Percentiles rank a stretch among this genome's conserved stretches.
These are phyloP conservation scores for Chymomyza amoena DNA, from an alignment of 2,888 invertebrate species.

Conservation along the genomic window DNA sequence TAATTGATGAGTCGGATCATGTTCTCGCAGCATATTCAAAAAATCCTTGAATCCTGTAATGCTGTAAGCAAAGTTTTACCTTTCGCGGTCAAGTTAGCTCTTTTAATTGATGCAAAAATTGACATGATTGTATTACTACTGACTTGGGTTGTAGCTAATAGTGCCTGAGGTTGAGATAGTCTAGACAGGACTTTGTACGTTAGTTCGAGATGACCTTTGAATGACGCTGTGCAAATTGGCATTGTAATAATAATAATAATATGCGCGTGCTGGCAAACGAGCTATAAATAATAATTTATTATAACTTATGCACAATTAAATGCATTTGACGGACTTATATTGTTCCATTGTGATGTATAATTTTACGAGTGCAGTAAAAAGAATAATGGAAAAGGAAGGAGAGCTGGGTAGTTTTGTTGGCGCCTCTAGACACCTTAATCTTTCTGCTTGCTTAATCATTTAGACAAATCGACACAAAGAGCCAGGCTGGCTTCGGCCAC, in stretches of 20 bases:
- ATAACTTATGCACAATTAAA: too few species aligned
- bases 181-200: neutral
- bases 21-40: conserved; percentile 33
- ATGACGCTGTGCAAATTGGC: neutral
- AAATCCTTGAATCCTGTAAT: neutral
- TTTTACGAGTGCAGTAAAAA: too few species aligned
- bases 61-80: conserved; percentile 6
- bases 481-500: too few species aligned
- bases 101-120: conserved; percentile 11
- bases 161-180: neutral
- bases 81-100: conserved; percentile 18
- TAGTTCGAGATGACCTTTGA: neutral
- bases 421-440: too few species aligned
- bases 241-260: neutral
- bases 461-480: too few species aligned
- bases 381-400: too few species aligned
- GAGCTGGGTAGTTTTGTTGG: too few species aligned
- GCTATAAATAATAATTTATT: too few species aligned
- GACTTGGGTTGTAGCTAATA: neutral
- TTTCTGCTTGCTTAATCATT: too few species aligned
- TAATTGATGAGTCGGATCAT: conserved; percentile 41
- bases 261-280: neutral
- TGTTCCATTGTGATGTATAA: too few species aligned
- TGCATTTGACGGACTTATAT: too few species aligned
- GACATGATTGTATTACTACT: conserved; percentile 2